Percentiles rank a stretch among this genome's conserved stretches.
These are phyloP conservation scores for Hirtodrosophila histrioides DNA, from an alignment of 2,888 invertebrate species.

Conservation along the genomic window DNA sequence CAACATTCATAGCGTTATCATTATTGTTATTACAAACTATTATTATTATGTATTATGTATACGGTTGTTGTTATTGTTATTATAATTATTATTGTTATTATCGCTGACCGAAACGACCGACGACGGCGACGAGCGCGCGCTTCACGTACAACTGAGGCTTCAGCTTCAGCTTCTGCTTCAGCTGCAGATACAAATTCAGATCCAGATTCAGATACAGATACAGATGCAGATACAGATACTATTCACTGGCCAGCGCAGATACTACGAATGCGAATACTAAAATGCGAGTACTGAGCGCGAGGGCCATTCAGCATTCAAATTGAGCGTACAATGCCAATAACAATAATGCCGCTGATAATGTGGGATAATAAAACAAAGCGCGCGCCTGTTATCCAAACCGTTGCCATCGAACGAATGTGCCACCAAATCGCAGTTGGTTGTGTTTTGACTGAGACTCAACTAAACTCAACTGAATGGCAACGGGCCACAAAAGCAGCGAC, in stretches of 20 bases:
- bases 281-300: conserved; percentile 44
- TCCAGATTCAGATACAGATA: conserved; percentile 12
- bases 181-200: no score
- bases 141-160: conserved; percentile 46
- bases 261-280: conserved; percentile 13
- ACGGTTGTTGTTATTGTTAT: conserved; percentile 54
- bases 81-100: conserved; percentile 60
- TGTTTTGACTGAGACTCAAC: conserved; percentile 83
- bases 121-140: conserved; percentile 65
- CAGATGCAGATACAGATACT: conserved; percentile 27
- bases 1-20: conserved; percentile 53
- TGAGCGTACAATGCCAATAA: conserved; percentile 75
- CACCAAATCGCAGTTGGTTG: conserved; percentile 84
- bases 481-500: conserved; percentile 57
- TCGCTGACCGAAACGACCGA: conserved; percentile 66
- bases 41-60: conserved; percentile 38
- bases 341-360: conserved; percentile 83
- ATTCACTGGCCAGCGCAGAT: conserved; percentile 38
- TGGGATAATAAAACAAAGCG: conserved; percentile 84
- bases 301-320: conserved; percentile 61
- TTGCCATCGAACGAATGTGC: conserved; percentile 85
- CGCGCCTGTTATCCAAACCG: conserved; percentile 85
- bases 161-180: background rate
- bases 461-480: conserved; percentile 65
- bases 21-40: conserved; percentile 55